These are phyloP conservation scores for Atrichornis clamosus DNA, from an alignment of 2,113 vertebrate species.

Conservation along the genomic window DNA sequence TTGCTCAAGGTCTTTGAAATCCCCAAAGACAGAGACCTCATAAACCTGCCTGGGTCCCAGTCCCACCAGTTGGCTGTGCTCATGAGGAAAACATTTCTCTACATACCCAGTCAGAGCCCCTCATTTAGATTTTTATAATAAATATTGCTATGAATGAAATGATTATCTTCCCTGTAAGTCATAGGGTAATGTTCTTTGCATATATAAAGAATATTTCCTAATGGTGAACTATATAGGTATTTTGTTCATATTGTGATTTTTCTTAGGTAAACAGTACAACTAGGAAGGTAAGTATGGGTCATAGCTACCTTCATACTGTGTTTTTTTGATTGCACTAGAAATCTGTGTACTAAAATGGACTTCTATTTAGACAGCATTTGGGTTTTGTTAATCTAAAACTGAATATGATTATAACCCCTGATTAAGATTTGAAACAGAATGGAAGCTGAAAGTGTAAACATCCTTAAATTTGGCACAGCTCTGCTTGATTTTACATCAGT, in stretches of 20 bases:
- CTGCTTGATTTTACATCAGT: neutral
- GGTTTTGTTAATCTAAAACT: neutral
- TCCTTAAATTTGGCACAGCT: neutral
- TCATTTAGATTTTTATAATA: neutral
- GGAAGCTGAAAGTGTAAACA: neutral
- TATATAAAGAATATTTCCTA: neutral
- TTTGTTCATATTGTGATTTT: neutral
- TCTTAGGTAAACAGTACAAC: neutral
- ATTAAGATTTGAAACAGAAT: neutral
- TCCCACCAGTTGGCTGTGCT: neutral
- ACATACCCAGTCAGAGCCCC: neutral
- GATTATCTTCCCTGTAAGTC: neutral
- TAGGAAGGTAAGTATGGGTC: neutral
- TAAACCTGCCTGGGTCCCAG: neutral
- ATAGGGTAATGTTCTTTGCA: neutral
- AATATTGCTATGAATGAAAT: neutral
- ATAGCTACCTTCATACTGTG: neutral
- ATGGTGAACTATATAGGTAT: neutral
- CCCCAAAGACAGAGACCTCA: neutral
- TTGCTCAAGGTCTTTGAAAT: neutral
- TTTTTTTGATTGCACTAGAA: neutral
- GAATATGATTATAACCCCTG: neutral
- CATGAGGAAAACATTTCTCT: neutral
- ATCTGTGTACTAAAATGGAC: neutral
- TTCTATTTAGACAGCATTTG: neutral